Conservation (phyloP, 2,797 vertebrate genomes). For the Neosilurus hyrtlii region DNA sequence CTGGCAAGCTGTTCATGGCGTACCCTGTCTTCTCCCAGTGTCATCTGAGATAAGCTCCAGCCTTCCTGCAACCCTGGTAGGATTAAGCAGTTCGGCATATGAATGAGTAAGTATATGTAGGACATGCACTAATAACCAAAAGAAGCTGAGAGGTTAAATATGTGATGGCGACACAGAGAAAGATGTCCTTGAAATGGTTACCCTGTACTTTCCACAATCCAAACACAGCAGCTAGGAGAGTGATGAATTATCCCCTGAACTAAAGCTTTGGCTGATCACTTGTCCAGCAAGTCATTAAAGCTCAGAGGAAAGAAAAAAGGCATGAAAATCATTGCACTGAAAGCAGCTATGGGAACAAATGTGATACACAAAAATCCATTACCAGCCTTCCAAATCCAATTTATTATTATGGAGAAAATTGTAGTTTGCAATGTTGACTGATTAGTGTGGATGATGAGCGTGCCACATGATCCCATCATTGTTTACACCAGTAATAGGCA, state of each 20-base stretch:
- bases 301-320: constrained; percentile 9
- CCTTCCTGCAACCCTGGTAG: too few species aligned
- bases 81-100: too few species aligned
- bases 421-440: neutral
- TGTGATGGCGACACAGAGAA: neutral
- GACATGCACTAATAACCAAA: neutral
- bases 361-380: constrained; percentile 29
- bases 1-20: too few species aligned
- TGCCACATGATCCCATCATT: neutral
- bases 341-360: constrained; percentile 7
- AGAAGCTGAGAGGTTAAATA: neutral
- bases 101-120: neutral
- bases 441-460: constrained; percentile 22
- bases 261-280: constrained; percentile 20
- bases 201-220: neutral
- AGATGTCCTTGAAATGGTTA: constrained; percentile 20
- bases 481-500: constrained; percentile 10
- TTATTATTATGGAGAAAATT: constrained; percentile 2
- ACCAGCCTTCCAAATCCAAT: constrained; percentile 25
- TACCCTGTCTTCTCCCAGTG: too few species aligned
- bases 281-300: constrained; percentile 29
- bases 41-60: too few species aligned
- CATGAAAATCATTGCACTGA: constrained; percentile 15
- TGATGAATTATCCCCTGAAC: constrained; percentile 24
- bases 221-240: neutral